Percentiles rank a stretch among this genome's conserved stretches.
Conservation (phyloP, 2,113 vertebrate species). For the Nyctibius bracteatus region DNA sequence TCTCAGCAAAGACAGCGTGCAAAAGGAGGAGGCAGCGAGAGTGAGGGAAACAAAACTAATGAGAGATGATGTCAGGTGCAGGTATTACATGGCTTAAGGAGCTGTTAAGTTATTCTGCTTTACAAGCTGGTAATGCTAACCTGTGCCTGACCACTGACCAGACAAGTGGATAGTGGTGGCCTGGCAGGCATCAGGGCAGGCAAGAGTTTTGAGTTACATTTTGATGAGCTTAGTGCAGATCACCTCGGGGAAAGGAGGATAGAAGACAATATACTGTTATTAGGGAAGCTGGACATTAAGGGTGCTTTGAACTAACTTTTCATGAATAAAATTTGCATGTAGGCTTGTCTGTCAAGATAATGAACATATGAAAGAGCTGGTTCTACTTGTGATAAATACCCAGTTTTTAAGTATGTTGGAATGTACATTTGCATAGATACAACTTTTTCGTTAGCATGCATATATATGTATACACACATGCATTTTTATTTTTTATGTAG, state of each 20-base stretch:
- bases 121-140: not conserved
- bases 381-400: not conserved
- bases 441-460: not conserved
- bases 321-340: constrained; percentile 1
- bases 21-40: not conserved
- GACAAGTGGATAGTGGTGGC: not conserved
- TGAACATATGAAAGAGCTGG: not conserved
- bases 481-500: not conserved
- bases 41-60: not conserved
- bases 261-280: not conserved
- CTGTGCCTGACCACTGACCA: not conserved
- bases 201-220: not conserved
- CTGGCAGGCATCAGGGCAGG: not conserved
- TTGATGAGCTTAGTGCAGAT: not conserved
- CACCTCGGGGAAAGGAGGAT: not conserved
- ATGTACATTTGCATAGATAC: not conserved
- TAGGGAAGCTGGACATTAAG: constrained; percentile 32
- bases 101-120: not conserved
- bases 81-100: not conserved
- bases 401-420: not conserved
- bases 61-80: not conserved
- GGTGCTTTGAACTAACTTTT: constrained; percentile 21
- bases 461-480: not conserved
- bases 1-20: not conserved
- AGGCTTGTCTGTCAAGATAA: not conserved